Percentiles rank a stretch among this genome's conserved stretches.
Evolutionary conservation across 2,888 invertebrate genomes (phyloP).

Genomic region (Microctonus aethiopoides): DNA sequence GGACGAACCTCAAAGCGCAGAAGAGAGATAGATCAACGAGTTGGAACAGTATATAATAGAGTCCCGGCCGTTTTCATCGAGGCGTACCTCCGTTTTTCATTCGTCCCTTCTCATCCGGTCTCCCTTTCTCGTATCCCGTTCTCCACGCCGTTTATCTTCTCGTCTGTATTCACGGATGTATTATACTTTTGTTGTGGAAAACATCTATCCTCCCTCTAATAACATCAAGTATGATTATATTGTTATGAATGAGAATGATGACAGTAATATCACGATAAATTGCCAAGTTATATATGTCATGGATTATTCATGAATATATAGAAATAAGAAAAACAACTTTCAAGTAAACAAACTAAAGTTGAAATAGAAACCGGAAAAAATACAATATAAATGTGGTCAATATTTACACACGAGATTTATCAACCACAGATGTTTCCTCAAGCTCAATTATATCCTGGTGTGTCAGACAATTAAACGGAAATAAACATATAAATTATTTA

Average conservation of each 20-base stretch:
- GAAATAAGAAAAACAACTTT: too few species aligned
- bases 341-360: too few species aligned
- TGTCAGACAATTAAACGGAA: too few species aligned
- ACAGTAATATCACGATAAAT: background rate
- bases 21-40: conserved; percentile 9
- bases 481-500: too few species aligned
- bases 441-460: too few species aligned
- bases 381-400: too few species aligned
- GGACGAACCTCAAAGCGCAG: background rate
- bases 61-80: conserved; percentile 18
- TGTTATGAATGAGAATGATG: background rate
- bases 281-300: background rate
- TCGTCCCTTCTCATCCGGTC: conserved; percentile 10
- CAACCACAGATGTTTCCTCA: too few species aligned
- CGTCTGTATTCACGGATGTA: background rate
- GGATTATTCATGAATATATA: background rate
- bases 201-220: background rate
- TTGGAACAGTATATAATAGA: conserved; percentile 21
- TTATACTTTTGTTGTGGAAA: conserved; percentile 10
- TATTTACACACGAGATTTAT: too few species aligned
- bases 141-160: conserved; percentile 3
- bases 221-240: background rate
- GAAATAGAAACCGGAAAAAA: too few species aligned
- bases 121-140: background rate
- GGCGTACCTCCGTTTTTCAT: conserved; percentile 22